These are phyloP conservation scores for Megastigmus dorsalis DNA, from an alignment of 2,888 invertebrate species.

Conservation along the genomic window DNA sequence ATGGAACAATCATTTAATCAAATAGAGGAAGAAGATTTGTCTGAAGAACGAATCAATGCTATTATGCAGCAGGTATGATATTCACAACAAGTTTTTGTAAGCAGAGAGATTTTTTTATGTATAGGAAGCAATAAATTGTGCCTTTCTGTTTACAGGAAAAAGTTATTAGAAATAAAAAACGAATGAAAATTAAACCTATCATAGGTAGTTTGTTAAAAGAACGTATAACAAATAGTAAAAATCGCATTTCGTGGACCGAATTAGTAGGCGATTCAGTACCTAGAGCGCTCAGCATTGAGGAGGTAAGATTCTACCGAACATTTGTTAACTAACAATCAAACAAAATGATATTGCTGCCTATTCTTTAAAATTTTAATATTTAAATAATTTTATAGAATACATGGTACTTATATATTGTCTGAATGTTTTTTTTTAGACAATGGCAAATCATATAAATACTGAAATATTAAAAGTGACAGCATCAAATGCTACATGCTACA, in stretches of 20 bases:
- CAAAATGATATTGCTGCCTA: not conserved
- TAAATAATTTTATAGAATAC: not conserved
- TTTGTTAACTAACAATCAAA: no score
- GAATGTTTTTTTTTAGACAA: slow-evolving; percentile 57
- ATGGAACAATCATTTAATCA: not conserved
- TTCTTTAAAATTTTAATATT: slow-evolving; percentile 2
- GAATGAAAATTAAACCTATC: slow-evolving; percentile 59
- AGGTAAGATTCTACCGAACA: slow-evolving; percentile 63
- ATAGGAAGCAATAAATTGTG: not conserved
- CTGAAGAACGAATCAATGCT: slow-evolving; percentile 67
- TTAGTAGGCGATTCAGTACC: slow-evolving; percentile 60
- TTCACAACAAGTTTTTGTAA: not conserved
- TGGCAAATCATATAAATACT: slow-evolving; percentile 58
- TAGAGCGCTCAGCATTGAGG: slow-evolving; percentile 54
- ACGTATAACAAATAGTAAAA: slow-evolving; percentile 57
- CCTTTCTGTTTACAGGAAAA: slow-evolving; percentile 61
- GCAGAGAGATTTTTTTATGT: not conserved
- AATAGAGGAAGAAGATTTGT: slow-evolving; percentile 54
- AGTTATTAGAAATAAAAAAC: slow-evolving; percentile 64
- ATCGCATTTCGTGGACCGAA: slow-evolving; percentile 61
- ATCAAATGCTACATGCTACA: slow-evolving; percentile 68
- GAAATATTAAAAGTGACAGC: slow-evolving; percentile 68
- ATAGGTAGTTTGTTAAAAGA: slow-evolving; percentile 61
- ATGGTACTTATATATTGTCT: no score
- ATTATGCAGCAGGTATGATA: slow-evolving; percentile 63